Base-by-base conservation (phyloP, 2,113 vertebrate species). In the Boulengerochromis microlepis region DNA sequence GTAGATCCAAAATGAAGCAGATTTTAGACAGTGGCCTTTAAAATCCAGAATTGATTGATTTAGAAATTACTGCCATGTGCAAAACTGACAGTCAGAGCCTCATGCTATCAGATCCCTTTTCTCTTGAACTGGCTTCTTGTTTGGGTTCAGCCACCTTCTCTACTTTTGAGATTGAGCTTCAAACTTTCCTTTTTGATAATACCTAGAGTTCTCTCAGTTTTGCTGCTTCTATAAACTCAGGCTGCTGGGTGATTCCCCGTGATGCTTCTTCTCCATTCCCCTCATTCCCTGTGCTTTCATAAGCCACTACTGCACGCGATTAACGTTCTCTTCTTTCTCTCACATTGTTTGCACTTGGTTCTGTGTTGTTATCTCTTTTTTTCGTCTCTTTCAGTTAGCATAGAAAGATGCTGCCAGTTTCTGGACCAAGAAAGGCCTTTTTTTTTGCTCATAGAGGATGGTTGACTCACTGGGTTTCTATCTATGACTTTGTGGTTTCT, bases 231-330 rank as follows among this genome's bases (percentile, higher is more conserved):
- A 6, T 40, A 71, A 22, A 15, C 12, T 71, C 69, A 2, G 40
- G 42, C 40, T 45, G 40, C 69, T 47, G 40, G 40, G 40, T 47
- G 15, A 29, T 47, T 47, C 42, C 40, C 9, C 1, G 0, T 47
- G 71, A 76, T 47, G 40, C 22, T 26, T 2, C 13, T 18, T 45
- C 69, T 26, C 24, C 40, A 18, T 5, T 2, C 16, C 15, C 24
- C 71, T 47, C 24, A 47, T 2, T 76, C 71, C 42, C 24, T 76
- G 4, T 76, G 15, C 24, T 29, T 0, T 47, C 42, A 76, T 7
- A 76, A 47, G 22, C 0, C 22, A 76, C 24, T 0, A 45, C 22
- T 26, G 13, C 69, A 45, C 6, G 1, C 4, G 6, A 29, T 74
- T 29, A 26, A 47, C 3, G 0, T 7, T 47, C 2, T 74, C 3